Base-by-base conservation (phyloP, 2,888 invertebrate species). In the Rhamnusium bicolor region DNA sequence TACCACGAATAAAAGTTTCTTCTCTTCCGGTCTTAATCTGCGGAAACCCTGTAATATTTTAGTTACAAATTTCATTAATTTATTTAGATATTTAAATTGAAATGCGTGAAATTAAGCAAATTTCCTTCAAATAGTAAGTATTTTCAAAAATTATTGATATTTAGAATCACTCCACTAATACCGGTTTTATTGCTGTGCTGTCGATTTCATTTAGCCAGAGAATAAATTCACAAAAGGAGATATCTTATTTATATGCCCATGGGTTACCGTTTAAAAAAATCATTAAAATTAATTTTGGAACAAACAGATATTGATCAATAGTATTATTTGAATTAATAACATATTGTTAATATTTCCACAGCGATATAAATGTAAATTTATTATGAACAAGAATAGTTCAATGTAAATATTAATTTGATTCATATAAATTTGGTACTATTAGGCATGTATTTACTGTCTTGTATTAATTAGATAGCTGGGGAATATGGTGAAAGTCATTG, bases 351-450 rank as follows among this genome's bases (percentile, higher is more conserved):
- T n/a, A 51, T 51, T 51, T 51, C 10, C 18, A 18, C 51, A 10
- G 10, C 8, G 2, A 51, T 51, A 51, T 5, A 27, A 24, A 51
- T 51, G 21, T 24, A 46, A 51, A 32, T 65, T 51, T 49, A 32
- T 65, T 65, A 12, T 14, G n/a, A 29, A 65, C 51, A 29, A 18
- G 65, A 29, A 6, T n/a, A 40, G 65, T 29, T 27, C 14, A 56
- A 46, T 67, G 46, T 46, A 24, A 67, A 53, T 18, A 6, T 53
- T 65, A 65, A 51, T 65, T 65, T 46, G 29, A 67, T 46, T 40
- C 14, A 56, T 56, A 67, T 67, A 67, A 46, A 56, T 18, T 56
- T 32, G 12, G 54, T 54, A 67, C 32, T 56, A 40, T 46, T 21
- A 40, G 61, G 16, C 46, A 16, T 56, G 32, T 58, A 29, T 14